Evolutionary conservation across 2,888 invertebrate species (phyloP), one percentile per base, ranked within the genome.

Genomic region (Amiota minor): DNA sequence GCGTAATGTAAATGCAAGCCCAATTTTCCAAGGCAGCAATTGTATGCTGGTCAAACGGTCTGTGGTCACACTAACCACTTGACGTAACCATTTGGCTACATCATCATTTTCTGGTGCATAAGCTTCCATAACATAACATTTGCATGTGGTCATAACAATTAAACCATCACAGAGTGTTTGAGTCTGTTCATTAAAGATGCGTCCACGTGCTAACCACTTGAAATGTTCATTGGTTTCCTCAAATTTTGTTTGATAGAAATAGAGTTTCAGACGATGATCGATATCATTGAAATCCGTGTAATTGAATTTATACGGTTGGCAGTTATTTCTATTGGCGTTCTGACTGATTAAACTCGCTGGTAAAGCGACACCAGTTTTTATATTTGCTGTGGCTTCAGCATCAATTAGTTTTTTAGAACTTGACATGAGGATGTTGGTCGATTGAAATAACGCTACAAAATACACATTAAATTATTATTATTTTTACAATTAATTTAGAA

Each of bases 231-330:
- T 90, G 73, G 91, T 89, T 75, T 91, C 90, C 76, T 92, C 91
- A 78, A 93, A 92, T 80, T 92, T 88, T 74, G 89, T 89, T 77
- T 92, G 89, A 82, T 91, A 91, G 53, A 93, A 90, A 82, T 91
- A 91, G 4, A 92, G 86, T 81, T 92, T 92, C n/a, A 93, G 87
- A 67, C 92, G 91, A 80, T 92, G 92, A 87, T 93, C 93, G 18
- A 92, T 89, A 77, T 91, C 90, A 74, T 89, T 89, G 72, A 92
- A 92, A 80, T 92, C 90, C 9, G 82, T 90, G 77, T 91, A 92
- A 50, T 91, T 92, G 78, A 92, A 92, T 80, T 91, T 90, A 77
- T 91, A 91, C 1, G 85, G 83, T 45, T 84, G 85, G 10, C 84
- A 80, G 14, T 79, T 73, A 61, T 84, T 69, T 20, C 16, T 8